These are phyloP conservation scores for Ceriagrion tenellum DNA, from an alignment of 2,888 invertebrate genomes.

Conservation along the genomic window DNA sequence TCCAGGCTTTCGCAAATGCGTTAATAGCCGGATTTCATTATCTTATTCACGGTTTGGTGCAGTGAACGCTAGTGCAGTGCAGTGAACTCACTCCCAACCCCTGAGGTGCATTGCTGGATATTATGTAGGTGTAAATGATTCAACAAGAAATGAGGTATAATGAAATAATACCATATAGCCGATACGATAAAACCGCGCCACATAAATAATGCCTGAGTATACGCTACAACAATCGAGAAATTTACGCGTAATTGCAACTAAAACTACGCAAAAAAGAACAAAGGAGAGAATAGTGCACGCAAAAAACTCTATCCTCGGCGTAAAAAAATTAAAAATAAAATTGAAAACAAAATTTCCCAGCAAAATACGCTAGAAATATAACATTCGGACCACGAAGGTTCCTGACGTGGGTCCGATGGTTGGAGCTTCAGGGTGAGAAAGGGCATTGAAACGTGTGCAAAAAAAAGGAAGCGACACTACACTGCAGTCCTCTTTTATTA, in stretches of 20 bases:
- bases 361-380: not conserved
- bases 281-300: not conserved
- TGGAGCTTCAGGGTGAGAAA: not conserved
- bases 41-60: no score
- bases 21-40: no score
- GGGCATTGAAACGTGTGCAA: not conserved
- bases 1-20: no score
- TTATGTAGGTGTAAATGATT: no score
- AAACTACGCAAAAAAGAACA: not conserved
- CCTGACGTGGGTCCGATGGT: not conserved
- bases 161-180: not conserved
- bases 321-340: not conserved
- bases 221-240: not conserved
- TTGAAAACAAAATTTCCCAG: not conserved
- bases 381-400: not conserved
- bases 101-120: no score
- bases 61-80: no score
- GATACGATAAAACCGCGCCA: not conserved
- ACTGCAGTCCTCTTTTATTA: not conserved
- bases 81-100: no score
- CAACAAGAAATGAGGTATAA: not conserved
- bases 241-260: not conserved
- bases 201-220: not conserved
- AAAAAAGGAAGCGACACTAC: not conserved
- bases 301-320: not conserved